Evolutionary conservation across 2,113 vertebrate species (phyloP), one percentile per base, ranked within the genome.

Genomic region (Hirundichthys speculiger): DNA sequence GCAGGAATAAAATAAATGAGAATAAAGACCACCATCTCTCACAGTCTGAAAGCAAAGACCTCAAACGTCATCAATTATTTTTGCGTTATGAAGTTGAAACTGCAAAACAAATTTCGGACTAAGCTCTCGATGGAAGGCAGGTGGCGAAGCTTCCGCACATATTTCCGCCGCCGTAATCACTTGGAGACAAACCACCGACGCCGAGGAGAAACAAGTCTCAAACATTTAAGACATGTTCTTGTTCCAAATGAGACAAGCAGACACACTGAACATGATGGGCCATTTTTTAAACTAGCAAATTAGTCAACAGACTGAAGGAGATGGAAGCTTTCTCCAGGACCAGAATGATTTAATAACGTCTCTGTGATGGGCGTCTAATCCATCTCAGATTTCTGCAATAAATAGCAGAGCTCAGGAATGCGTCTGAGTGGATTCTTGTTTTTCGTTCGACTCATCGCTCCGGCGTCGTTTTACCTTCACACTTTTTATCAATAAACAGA

Each of bases 381-480:
- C 83, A 68, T 83, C 80, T 84, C 85, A 82, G 79, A 86, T 80
- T 79, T 67, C 74, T 19, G 69, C 77, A 56, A 73, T 75, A 87
- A 87, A 87, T 69, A 86, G 77, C 71, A 77, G 38, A 48, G 64
- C 70, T 77, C 73, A 74, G 67, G 51, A 69, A 80, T 69, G 80
- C 69, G 73, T 45, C 53, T 65, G 75, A 82, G 82, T 73, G 77
- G 78, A 74, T 76, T 71, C 73, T 68, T 22, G 2, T 51, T 85
- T 83, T 85, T 84, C 80, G 55, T 73, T 53, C 7, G 10, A 62
- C 66, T 75, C 80, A 72, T 86, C 79, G 63, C 53, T 82, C 82
- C 69, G 48, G 45, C 45, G 21, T 66, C 50, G 54, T 60, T 65
- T 50, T 50, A 46, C 34, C 69, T 58, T 9, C 51, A 53, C 59